Base-by-base conservation (phyloP, 2,113 vertebrate species). In the Struthidea cinerea region DNA sequence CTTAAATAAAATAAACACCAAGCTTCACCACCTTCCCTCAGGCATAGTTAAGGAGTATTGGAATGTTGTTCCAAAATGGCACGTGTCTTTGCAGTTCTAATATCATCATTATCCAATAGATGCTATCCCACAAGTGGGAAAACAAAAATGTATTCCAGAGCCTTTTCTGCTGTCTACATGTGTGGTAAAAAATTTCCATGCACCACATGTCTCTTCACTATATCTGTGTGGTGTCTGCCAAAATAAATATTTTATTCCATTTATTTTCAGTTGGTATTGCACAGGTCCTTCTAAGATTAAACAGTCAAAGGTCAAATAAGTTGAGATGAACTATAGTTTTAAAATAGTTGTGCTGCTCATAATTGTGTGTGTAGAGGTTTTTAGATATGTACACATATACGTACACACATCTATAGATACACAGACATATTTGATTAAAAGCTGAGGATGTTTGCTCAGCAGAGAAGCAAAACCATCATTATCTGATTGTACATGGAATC, bases 401-500 rank as follows among this genome's bases (percentile, higher is more conserved):
- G 1, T 64, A 17, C 76, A 37, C 63, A 27, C 57, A 27, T 90
- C 79, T 63, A 59, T 61, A 79, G 74, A 74, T 71, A 70, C 87
- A 67, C 97, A 96, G 95, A 92, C 77, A 97, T 93, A 95, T 84
- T 98, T 98, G 97, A 98, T 98, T 98, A 98, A 98, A 98, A 97
- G 88, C 89, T 1, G 83, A 97, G 97, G 96, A 95, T 97, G 97
- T 97, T 98, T 97, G 95, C 96, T 98, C 96, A 97, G 97, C 94
- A 96, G 95, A 97, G 96, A 94, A 96, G 97, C 95, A 98, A 98
- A 98, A 96, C 97, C 94, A 97, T 98, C 97, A 98, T 98, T 98
- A 98, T 98, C 97, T 98, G 98, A 98, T 98, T 98, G 96, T 97
- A 98, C 97, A 98, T 97, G 98, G 97, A 98, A 98, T 98, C 95